Percentiles rank a stretch among this genome's conserved stretches.
These are phyloP conservation scores for Herminia tarsipennalis DNA, from an alignment of 2,888 invertebrate genomes.

Conservation along the genomic window DNA sequence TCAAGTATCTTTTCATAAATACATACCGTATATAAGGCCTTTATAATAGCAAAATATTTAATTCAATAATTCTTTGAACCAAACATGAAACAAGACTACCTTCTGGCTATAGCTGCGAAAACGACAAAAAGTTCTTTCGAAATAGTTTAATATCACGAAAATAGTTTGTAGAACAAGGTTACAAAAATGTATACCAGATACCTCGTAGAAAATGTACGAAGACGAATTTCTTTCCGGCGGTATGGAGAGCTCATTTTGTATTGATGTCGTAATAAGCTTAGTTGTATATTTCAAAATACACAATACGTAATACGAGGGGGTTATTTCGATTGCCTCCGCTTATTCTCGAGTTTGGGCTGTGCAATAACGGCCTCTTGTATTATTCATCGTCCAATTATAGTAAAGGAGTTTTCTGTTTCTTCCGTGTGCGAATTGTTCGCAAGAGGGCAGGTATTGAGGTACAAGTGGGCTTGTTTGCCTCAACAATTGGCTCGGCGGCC, in stretches of 20 bases:
- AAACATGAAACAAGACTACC: too few relatives aligned
- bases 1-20: too few relatives aligned
- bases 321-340: conserved; percentile 46
- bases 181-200: conserved; percentile 1
- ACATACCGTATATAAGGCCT: too few relatives aligned
- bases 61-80: too few relatives aligned
- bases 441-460: conserved; percentile 50
- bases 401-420: conserved; percentile 80
- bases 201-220: neutral
- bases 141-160: too few relatives aligned
- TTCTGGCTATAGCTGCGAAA: too few relatives aligned
- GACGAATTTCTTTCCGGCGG: conserved; percentile 11
- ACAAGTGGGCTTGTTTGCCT: conserved; percentile 67
- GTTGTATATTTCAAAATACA: conserved; percentile 15
- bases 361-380: conserved; percentile 82
- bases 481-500: conserved; percentile 63
- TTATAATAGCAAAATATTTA: too few relatives aligned
- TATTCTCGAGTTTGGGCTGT: conserved; percentile 70
- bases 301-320: conserved; percentile 22
- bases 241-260: conserved; percentile 18
- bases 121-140: too few relatives aligned
- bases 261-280: conserved; percentile 32
- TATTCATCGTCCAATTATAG: conserved; percentile 85
- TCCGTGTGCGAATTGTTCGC: conserved; percentile 37
- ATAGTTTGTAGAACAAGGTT: too few relatives aligned